These are phyloP conservation scores for Chrysolina oricalcia DNA, from an alignment of 2,888 invertebrate species.

Conservation along the genomic window DNA sequence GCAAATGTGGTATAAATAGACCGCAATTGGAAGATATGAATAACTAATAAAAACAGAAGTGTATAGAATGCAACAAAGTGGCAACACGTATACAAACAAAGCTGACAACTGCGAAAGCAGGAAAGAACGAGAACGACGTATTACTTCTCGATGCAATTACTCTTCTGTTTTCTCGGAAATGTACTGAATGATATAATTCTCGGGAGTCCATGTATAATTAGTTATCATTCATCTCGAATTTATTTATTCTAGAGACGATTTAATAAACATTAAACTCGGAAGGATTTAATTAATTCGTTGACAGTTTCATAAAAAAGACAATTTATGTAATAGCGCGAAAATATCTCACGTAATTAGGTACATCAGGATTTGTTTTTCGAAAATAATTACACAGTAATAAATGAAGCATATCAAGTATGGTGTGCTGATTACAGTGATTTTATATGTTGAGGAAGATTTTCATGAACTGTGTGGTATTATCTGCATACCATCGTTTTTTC, in stretches of 20 bases:
- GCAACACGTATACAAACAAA: constrained; percentile 1
- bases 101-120: neutral
- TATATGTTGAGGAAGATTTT: neutral
- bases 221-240: constrained; percentile 21
- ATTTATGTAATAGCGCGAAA: neutral
- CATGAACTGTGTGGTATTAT: neutral
- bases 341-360: neutral
- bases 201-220: constrained; percentile 17
- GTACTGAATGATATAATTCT: constrained; percentile 4
- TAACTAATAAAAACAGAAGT: no score
- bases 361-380: neutral
- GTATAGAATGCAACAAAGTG: no score
- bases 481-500: neutral
- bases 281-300: neutral
- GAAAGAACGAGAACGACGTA: neutral
- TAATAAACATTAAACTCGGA: constrained; percentile 11
- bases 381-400: neutral
- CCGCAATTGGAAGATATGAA: no score
- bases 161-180: constrained; percentile 16
- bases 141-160: neutral
- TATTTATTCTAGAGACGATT: constrained; percentile 26
- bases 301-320: no score
- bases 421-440: neutral
- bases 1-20: no score
- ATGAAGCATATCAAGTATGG: neutral